Conservation (phyloP, 1,140 invertebrate genomes). For the Zaprionus kolodkinae region DNA sequence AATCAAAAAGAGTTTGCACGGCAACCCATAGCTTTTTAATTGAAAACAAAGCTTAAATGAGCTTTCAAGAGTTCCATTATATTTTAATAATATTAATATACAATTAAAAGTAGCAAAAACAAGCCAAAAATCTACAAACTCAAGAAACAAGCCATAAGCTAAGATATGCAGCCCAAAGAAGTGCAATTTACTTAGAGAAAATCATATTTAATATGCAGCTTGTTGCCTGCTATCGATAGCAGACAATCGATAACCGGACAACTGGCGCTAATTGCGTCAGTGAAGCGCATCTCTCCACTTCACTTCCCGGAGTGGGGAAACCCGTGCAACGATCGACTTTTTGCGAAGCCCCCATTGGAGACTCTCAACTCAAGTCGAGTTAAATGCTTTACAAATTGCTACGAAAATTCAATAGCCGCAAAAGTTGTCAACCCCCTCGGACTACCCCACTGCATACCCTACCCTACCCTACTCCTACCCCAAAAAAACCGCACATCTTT, state of each 20-base stretch:
- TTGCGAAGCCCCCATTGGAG: not conserved
- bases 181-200: no score
- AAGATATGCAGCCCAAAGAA: no score
- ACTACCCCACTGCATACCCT: not conserved
- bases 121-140: no score
- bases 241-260: not conserved
- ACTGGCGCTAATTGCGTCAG: not conserved
- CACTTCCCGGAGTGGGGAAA: not conserved
- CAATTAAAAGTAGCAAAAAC: no score
- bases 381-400: constrained; percentile 51
- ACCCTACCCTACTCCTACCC: no score
- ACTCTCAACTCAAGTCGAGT: constrained; percentile 10
- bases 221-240: no score
- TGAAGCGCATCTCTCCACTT: not conserved
- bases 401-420: constrained; percentile 49
- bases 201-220: no score
- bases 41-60: not conserved
- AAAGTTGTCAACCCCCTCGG: constrained; percentile 29
- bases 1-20: no score
- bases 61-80: not conserved
- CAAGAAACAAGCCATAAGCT: no score
- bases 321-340: constrained; percentile 17
- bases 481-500: constrained; percentile 17
- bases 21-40: no score
- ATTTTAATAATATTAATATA: no score